Base-by-base conservation (phyloP, 2,113 vertebrate species). In the Lepidothrix coronata region DNA sequence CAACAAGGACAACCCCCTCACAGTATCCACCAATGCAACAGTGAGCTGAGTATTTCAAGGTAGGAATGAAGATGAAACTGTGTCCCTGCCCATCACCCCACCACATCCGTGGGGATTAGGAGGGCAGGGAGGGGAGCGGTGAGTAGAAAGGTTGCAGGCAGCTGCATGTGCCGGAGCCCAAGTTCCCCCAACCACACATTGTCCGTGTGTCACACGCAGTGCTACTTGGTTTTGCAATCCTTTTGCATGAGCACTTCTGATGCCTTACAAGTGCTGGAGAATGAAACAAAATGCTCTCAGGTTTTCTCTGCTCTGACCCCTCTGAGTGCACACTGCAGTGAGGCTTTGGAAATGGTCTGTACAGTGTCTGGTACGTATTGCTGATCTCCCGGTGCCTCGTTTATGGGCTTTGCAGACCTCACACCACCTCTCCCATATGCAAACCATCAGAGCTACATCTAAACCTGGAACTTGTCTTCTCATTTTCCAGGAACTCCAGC, bases 211-310 rank as follows among this genome's bases (percentile, higher is more conserved):
- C 65, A 73, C n/a, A 9, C 35, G 28, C 70, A n/a, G 62, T 20
- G 31, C 49, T 39, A 35, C 24, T 22, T 37, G 59, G 15, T 88
- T 96, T 85, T 70, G 74, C 66, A 85, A 79, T 55, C n/a, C 4
- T 57, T 94, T 80, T 27, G 22, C 73, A 49, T 18, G 12, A 81
- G 44, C 9, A 10, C 3, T 63, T 67, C 85, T 89, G 43, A 85
- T 0, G 0, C 54, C 65, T 72, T 68, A 44, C 0, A 12, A 59
- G 30, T 0, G 0, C 18, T 17, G 13, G 30, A n/a, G n/a, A 28
- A 15, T 8, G 13, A 78, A 95, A 61, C 23, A 43, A 80, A 67
- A 41, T 3, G 20, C 37, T 73, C 61, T 23, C 37, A 28, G 27
- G 19, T 68, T 72, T 79, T n/a, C 24, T 54, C 48, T 68, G 62